Base-by-base conservation (phyloP, 2,888 invertebrate species). In the Eumacrocentrus americanus region DNA sequence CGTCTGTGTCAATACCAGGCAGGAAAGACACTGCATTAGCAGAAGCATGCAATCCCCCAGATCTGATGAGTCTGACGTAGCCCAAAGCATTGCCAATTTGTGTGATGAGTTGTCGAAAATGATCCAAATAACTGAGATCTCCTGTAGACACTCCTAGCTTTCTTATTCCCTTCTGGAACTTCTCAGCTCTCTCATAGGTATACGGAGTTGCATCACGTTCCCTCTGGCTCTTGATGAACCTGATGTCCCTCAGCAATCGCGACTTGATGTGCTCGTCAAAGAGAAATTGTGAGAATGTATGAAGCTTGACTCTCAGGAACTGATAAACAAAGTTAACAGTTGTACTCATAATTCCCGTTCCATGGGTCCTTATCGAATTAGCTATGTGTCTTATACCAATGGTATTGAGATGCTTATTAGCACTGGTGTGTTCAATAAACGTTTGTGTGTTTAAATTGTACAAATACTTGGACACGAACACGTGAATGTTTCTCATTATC, bases 241-340 rank as follows among this genome's bases (percentile, higher is more conserved):
- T 87, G 63, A 92, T 84, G 79, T 97, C 97, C 81, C 95, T 95
- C 67, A 94, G 87, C 2, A 99, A 84, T 58, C 95, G 87, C 0
- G 97, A 96, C 81, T 98, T 97, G 51, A 99, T 96, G 74, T 96
- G 96, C 81, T 99, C 99, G 78, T 98, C 98, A 77, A 92, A 98
- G 81, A 99, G 88, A 79, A 98, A 98, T 81, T 98, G 97, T 0
- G 98, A 98, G 79, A 99, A 95, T 0, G 91, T 91, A 71, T 91
- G 92, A 73, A 99, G 91, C 80, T 98, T 96, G 70, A 94, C 91
- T 67, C 94, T 88, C 66, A 98, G 83, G 81, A 96, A 98, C 81
- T 97, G 97, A 81, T 95, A 95, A 0, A 93, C 92, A 71, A 92
- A 94, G 77, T 95, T 95, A 0, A 91, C 95, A 0, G 95, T 94